Conservation (phyloP, 2,797 vertebrate genomes). For the Paramormyrops hopkinsi region DNA sequence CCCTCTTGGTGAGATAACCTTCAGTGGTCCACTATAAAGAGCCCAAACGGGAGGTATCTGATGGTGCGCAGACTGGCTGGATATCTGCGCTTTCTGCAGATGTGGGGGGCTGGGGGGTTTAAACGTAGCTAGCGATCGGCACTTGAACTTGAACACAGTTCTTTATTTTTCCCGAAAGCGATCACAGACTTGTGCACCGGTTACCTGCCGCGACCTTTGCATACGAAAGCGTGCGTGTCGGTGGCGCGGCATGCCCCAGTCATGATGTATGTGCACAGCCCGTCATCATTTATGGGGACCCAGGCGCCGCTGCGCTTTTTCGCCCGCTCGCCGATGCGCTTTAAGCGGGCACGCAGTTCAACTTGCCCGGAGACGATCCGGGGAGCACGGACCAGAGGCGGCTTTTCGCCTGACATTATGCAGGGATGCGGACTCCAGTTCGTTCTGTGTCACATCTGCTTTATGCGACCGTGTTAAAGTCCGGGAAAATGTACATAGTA, state of each 20-base stretch:
- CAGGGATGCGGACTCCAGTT: neutral
- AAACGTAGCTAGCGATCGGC: conserved; percentile 45
- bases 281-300: neutral
- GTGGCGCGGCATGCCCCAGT: neutral
- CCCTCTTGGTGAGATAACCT: conserved; percentile 43
- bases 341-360: conserved; percentile 1
- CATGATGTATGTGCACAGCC: neutral
- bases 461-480: neutral
- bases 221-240: neutral
- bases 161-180: conserved; percentile 16
- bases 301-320: conserved; percentile 2
- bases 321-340: conserved; percentile 25
- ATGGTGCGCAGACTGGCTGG: conserved; percentile 47
- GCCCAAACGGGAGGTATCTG: conserved; percentile 54
- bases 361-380: conserved; percentile 14
- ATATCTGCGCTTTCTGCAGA: conserved; percentile 47
- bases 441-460: neutral
- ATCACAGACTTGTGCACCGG: conserved; percentile 21
- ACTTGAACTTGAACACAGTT: conserved; percentile 55
- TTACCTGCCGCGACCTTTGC: conserved; percentile 29
- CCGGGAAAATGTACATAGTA: neutral
- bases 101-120: conserved; percentile 43
- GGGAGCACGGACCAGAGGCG: neutral
- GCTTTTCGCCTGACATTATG: conserved; percentile 1
- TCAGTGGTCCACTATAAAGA: conserved; percentile 36